Evolutionary conservation across 2,888 invertebrate species (phyloP), one percentile per base, ranked within the genome.

Genomic region (Malachius bipustulatus): DNA sequence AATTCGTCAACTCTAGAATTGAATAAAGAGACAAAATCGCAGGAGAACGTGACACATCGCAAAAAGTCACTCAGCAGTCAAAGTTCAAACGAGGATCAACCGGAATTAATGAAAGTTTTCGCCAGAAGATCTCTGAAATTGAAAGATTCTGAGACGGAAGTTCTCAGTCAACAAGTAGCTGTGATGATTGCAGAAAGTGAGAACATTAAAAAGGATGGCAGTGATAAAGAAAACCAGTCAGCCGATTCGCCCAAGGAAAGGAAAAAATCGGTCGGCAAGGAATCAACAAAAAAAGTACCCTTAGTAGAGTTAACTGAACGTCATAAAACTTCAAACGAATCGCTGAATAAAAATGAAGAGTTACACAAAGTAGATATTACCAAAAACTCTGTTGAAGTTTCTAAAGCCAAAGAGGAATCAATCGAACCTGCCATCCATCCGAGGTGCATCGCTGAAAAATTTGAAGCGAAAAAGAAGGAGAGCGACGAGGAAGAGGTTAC

Each of bases 91-190:
- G 79, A 82, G 37, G 76, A 79, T 19, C 80, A 82, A 55, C 82
- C 83, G 0, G 83, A 83, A 59, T 56, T 83, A 4, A 77, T 83
- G 74, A 83, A 83, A 61, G 84, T 84, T 1, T 84, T 84, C 54
- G 83, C 83, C 0, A 65, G 84, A 28, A 64, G 83, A 37, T 84
- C 83, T n/a, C 62, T 84, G 0, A 84, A 84, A 62, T 64, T 82
- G n/a, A 81, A 80, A 62, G 82, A 82, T 48, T 63, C 63, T 3
- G 81, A 82, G 48, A 67, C 66, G 1, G 74, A 74, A 38, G 62
- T 61, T 27, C 61, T 78, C 38, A 68, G 71, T 10, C 71, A 72
- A 41, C 71, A 74, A 42, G 69, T 73, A 24, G 62, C 71, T 1
- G 64, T 66, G 16, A 58, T 59, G 30, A 60, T 64, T 15, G 63